Evolutionary conservation across 2,113 vertebrate species (phyloP).

Genomic region (Saccopteryx bilineata): DNA sequence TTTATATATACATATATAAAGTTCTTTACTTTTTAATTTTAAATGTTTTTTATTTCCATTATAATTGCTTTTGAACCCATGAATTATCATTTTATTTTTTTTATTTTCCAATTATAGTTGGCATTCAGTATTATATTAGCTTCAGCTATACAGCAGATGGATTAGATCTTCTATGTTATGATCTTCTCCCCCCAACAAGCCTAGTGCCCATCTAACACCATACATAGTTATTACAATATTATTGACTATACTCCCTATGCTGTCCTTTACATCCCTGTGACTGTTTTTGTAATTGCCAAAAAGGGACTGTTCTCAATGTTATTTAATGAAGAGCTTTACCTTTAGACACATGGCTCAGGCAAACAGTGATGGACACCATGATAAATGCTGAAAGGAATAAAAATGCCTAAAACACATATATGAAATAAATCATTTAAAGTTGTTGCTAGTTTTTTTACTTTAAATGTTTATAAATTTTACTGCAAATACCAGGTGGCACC

Average conservation of each 20-base stretch:
- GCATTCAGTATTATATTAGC: not conserved
- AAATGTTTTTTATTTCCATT: not conserved
- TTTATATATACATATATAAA: not conserved
- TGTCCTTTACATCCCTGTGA: not conserved
- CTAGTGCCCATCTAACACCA: not conserved
- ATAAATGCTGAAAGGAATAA: not conserved
- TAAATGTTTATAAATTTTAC: not conserved
- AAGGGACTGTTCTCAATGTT: slow-evolving; percentile 85
- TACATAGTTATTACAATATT: not conserved
- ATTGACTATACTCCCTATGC: not conserved
- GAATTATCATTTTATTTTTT: not conserved
- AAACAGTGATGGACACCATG: not conserved
- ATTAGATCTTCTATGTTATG: not conserved
- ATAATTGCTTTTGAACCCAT: not conserved
- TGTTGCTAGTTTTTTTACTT: not conserved
- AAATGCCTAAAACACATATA: not conserved
- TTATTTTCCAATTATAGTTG: not conserved
- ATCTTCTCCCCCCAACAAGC: not conserved
- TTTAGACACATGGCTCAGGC: not conserved
- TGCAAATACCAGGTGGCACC: not conserved
- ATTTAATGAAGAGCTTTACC: not conserved
- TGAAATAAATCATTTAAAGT: not conserved
- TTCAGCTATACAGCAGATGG: not conserved
- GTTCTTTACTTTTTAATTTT: not conserved
- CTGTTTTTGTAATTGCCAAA: slow-evolving; percentile 5